Evolutionary conservation across 2,888 invertebrate species (phyloP).

Genomic region (Xylophagus ater): DNA sequence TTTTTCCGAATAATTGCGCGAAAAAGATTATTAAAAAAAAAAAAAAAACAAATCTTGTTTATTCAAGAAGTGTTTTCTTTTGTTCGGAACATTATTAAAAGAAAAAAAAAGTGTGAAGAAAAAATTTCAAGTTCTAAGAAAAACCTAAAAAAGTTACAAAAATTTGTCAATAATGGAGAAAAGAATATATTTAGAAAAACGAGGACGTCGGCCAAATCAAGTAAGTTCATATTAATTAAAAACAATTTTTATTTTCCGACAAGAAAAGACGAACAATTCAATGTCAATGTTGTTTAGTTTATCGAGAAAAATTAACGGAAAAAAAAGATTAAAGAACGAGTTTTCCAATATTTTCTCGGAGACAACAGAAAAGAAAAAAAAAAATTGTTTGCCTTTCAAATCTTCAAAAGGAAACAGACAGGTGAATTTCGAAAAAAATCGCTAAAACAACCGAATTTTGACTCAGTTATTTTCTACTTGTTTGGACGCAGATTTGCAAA

Average conservation of each 20-base stretch:
- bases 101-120: too few species aligned
- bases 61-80: too few species aligned
- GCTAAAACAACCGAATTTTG: constrained; percentile 6
- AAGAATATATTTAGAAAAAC: constrained; percentile 87
- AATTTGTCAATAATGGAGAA: constrained; percentile 87
- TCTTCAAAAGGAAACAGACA: too few species aligned
- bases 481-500: constrained; percentile 3
- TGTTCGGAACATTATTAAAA: too few species aligned
- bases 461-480: background rate
- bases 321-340: background rate
- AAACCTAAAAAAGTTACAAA: too few species aligned
- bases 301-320: background rate
- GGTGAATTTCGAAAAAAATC: too few species aligned
- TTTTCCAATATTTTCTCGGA: background rate
- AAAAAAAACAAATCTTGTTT: too few species aligned
- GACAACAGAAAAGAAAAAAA: background rate
- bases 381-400: background rate
- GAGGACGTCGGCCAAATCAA: constrained; percentile 81
- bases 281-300: background rate
- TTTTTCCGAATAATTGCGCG: too few species aligned
- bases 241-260: background rate
- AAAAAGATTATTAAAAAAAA: too few species aligned
- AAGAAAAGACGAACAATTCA: background rate
- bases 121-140: too few species aligned
- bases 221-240: constrained; percentile 47